These are phyloP conservation scores for Harlomillsia oculata DNA, from an alignment of 1,140 invertebrate species.

Conservation along the genomic window DNA sequence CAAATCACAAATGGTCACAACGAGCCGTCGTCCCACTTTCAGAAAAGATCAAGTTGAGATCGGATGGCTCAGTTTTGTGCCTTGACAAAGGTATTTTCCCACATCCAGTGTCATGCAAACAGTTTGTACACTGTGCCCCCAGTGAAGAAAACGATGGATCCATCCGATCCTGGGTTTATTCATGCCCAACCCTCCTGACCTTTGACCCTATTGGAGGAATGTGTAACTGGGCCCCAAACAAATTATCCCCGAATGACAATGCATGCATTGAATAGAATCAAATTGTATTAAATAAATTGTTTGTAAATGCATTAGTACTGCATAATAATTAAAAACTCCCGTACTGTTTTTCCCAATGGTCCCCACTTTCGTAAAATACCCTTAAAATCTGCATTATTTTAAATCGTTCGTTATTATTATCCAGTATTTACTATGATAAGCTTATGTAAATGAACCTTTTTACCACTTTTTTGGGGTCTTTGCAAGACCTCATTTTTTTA, in stretches of 20 bases:
- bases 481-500: too few species aligned
- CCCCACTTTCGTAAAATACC: too few species aligned
- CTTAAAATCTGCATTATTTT: too few species aligned
- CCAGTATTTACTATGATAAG: too few species aligned
- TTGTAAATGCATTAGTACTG: too few species aligned
- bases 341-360: too few species aligned
- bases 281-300: too few species aligned
- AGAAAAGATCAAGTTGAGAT: slow-evolving; percentile 50
- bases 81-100: slow-evolving; percentile 78
- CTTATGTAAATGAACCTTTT: too few species aligned
- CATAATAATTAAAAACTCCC: too few species aligned
- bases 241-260: slow-evolving; percentile 13
- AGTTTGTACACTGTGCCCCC: slow-evolving; percentile 72
- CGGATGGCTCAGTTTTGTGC: slow-evolving; percentile 60
- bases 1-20: neutral
- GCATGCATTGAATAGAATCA: slow-evolving; percentile 29
- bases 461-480: too few species aligned
- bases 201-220: slow-evolving; percentile 81
- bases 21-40: slow-evolving; percentile 39
- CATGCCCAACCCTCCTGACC: slow-evolving; percentile 68
- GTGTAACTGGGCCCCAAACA: slow-evolving; percentile 65
- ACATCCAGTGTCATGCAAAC: slow-evolving; percentile 73
- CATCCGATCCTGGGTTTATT: slow-evolving; percentile 67
- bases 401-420: too few species aligned
- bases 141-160: slow-evolving; percentile 64